Evolutionary conservation across 2,797 vertebrate species (phyloP), one percentile per base, ranked within the genome.

Genomic region (Botia almorhae): DNA sequence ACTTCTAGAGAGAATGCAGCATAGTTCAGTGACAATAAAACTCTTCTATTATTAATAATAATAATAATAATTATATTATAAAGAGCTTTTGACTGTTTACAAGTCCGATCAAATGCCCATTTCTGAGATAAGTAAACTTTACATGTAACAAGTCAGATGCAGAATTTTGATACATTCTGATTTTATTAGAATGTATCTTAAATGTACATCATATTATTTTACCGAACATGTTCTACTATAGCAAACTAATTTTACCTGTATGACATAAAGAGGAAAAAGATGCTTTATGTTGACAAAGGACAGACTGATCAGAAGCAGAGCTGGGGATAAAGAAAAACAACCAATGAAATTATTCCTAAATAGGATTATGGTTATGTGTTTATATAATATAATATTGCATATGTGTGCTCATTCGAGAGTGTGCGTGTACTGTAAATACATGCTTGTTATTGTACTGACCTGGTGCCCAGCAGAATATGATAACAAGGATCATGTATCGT

Each of bases 401-500:
- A 12, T 14, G n/a, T 26, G 50, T 17, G 48, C n/a, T 21, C 17
- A 23, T 71, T 43, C 51, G 48, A 65, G 63, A 13, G 5, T 56
- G 10, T 43, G 64, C 68, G 74, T 29, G 43, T 53, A 7, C 46
- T 11, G 46, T 13, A 10, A 11, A 55, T n/a, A 10, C n/a, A 5
- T 64, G 60, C 46, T 17, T 68, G 21, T 65, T 46, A 21, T 14
- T 19, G 26, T 3, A 33, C 68, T 76, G n/a, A 91, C 95, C 95
- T 92, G 95, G 95, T 0, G 84, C 46, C 95, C 95, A 96, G 86
- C 95, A 96, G 88, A 95, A 48, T 71, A 96, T 74, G 78, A 95
- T 92, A 48, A 95, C 90, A 81, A 94, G 53, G 84, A 95, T 89
- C 91, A 95, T 95, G 72, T 84, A 88, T 23, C 87, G 87, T 0